Base-by-base conservation (phyloP, 2,113 vertebrate genomes). In the Eudorcas thomsonii region DNA sequence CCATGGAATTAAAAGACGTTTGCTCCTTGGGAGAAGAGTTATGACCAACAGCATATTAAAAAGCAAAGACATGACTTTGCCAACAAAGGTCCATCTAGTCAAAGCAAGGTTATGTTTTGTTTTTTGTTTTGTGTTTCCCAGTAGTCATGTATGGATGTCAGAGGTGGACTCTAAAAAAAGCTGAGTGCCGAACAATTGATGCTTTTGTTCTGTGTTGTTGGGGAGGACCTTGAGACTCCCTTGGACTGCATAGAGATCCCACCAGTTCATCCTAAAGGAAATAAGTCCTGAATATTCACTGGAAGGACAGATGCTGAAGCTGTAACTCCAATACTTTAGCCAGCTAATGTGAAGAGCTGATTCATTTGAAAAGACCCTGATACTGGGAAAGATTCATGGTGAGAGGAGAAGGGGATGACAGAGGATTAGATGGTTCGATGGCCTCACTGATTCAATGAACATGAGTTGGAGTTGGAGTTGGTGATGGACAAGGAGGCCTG, bases 171-270 rank as follows among this genome's bases (percentile, higher is more conserved):
- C 16, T 19, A 36, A 67, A 36, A 8, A 19, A 19, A 67, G 17
- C 33, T 67, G 33, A 19, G 33, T 0, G 0, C 64, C 2, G 0
- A 67, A 36, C 16, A 67, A 67, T 10, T 19, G 33, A 36, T 67
- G 17, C 4, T 67, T 21, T 21, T 67, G 17, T 36, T 36, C 33
- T 21, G 17, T 5, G 33, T 17, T 36, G 33, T 36, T 67, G 64
- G 33, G 36, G 64, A 67, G n/a, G 33, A 36, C 33, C 15, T n/a
- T 19, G 17, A 67, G 33, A 67, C 33, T 67, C 17, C 33, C 33
- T 67, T 67, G 17, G 1, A 67, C 2, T 36, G 64, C n/a, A 67
- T 4, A 16, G 17, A 67, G 16, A 67, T 36, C 8, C 33, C 33
- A 67, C 33, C 17, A 5, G 33, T 5, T 2, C 17, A 67, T 67